Base-by-base conservation (phyloP, 2,797 vertebrate genomes). In the Melanotaenia maccullochi region DNA sequence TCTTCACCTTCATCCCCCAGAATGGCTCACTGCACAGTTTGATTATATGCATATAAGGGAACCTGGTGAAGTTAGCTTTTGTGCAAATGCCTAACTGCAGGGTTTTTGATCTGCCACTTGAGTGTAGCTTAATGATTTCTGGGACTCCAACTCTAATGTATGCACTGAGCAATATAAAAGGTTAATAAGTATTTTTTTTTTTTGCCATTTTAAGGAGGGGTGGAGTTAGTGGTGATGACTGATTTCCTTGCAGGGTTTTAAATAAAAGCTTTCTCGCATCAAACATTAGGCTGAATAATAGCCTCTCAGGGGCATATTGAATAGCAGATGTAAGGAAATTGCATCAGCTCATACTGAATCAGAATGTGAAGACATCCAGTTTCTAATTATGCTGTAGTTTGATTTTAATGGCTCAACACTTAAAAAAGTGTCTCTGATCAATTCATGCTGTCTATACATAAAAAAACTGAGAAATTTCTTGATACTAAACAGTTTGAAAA, bases 21-120 rank as follows among this genome's bases (percentile, higher is more conserved):
- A 87, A 91, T 87, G 91, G 86, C 84, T 84, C 82, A 35, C 83
- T 84, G 87, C 89, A 86, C 87, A 65, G 61, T 90, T 87, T 92
- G 91, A 94, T 93, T 94, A 85, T 88, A 92, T 93, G 93, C 81
- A 93, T 90, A 94, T 93, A 90, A 94, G 84, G 62, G 57, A 67
- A 75, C 71, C 75, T 89, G 81, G 88, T 86, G 75, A 90, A 86
- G 85, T 88, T 84, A 68, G 76, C 42, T 89, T 88, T 66, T 86
- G 85, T 78, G 83, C 74, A 79, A 71, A 79, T 47, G 69, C 44
- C 88, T 85, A 82, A 81, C 84, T 57, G 57, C 78, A 62, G 86
- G 85, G 80, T 86, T 81, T 87, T 77, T 76, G 78, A 85, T 82
- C 77, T 76, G 75, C 81, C 84, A 86, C 85, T 89, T 51, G 71